These are phyloP conservation scores for Holacanthus passer DNA, from an alignment of 2,113 vertebrate species.

Conservation along the genomic window DNA sequence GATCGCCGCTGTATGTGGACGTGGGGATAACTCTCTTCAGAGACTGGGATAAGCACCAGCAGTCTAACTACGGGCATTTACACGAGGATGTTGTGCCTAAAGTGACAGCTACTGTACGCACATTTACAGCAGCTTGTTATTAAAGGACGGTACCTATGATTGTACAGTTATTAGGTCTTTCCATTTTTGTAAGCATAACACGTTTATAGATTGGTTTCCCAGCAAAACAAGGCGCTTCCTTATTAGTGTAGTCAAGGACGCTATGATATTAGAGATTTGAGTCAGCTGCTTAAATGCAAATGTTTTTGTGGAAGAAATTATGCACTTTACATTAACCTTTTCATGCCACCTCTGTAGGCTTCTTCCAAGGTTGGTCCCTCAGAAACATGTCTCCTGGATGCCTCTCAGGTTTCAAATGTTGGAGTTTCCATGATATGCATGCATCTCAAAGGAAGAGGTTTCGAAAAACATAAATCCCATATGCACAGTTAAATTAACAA, in stretches of 20 bases:
- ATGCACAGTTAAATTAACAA: neutral
- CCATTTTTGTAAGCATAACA: neutral
- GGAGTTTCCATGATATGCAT: neutral
- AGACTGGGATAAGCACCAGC: conserved; percentile 12
- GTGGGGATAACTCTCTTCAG: conserved; percentile 14
- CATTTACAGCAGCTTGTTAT: neutral
- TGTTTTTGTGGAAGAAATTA: neutral
- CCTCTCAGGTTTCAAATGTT: neutral
- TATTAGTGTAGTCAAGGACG: neutral
- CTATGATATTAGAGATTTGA: neutral
- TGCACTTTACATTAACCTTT: neutral
- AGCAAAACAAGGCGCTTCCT: neutral
- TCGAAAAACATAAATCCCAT: neutral
- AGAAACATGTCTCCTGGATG: neutral
- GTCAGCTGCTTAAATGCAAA: neutral
- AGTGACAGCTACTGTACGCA: conserved; percentile 24
- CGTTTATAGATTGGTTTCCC: neutral
- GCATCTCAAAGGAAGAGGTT: neutral
- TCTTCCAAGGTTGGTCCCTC: neutral
- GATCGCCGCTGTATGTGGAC: neutral
- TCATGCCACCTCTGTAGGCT: neutral
- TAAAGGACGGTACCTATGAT: neutral
- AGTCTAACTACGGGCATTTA: conserved; percentile 20
- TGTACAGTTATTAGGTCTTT: neutral
- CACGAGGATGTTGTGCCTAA: conserved; percentile 3